Evolutionary conservation across 2,797 vertebrate species (phyloP).

Genomic region (Pipistrellus nathusii): DNA sequence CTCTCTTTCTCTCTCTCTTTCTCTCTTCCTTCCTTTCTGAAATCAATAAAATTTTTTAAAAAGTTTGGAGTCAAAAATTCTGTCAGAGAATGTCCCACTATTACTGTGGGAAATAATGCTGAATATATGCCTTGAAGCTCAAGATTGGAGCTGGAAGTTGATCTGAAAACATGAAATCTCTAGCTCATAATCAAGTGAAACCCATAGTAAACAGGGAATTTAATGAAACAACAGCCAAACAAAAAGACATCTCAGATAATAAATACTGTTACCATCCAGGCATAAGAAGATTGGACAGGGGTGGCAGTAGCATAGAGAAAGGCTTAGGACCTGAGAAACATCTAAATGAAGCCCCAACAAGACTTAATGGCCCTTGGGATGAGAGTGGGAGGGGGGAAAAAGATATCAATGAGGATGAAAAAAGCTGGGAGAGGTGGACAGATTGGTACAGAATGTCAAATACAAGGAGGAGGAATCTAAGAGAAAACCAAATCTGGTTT

Average conservation of each 20-base stretch:
- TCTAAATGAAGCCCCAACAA: not conserved
- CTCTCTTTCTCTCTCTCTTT: too few relatives aligned
- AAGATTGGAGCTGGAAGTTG: too few relatives aligned
- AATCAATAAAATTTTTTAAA: too few relatives aligned
- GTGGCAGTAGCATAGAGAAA: not conserved
- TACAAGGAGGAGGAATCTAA: not conserved
- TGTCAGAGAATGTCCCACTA: too few relatives aligned
- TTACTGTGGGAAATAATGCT: too few relatives aligned
- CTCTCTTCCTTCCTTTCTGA: too few relatives aligned
- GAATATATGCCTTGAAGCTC: too few relatives aligned
- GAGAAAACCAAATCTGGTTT: not conserved
- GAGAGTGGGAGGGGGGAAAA: not conserved
- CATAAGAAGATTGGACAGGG: not conserved
- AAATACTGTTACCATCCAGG: not conserved
- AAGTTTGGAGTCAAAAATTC: too few relatives aligned
- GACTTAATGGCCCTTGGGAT: not conserved
- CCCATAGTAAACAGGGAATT: too few relatives aligned
- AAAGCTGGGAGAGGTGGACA: not conserved
- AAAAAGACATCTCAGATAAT: not conserved
- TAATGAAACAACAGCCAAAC: not conserved
- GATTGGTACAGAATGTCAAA: not conserved
- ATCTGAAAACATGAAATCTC: too few relatives aligned
- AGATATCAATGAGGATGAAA: not conserved
- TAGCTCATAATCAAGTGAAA: too few relatives aligned
- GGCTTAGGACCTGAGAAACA: not conserved